Evolutionary conservation across 2,113 vertebrate species (phyloP), one percentile per base, ranked within the genome.

Genomic region (Tylochromis polylepis): DNA sequence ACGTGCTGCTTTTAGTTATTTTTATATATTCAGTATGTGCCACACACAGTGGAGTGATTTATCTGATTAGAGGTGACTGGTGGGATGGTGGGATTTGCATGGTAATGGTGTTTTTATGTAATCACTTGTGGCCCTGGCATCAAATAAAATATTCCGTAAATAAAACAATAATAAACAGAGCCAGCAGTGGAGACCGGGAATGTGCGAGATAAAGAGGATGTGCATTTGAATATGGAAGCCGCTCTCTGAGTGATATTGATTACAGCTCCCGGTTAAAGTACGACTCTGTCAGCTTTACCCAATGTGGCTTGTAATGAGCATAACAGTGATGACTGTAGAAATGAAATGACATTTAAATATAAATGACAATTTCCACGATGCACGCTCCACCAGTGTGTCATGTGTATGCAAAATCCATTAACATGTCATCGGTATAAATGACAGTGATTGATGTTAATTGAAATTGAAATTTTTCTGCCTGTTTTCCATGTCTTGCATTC

Each of bases 381-480:
- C n/a, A 10, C 51, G 1, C 49, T 58, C 38, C 2, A 3, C 36
- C 24, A n/a, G 4, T 49, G 41, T 18, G 56, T 15, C 38, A 36
- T 24, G 53, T 22, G 70, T 56, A 20, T 58, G 36, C 31, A 8
- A 3, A 70, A 84, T 10, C 81, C 60, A 89, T 91, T 81, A 83
- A 43, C 75, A 24, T 22, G 65, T 14, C 67, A 4, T 1, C 9
- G 43, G 8, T 24, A n/a, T 34, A 22, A 83, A 85, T 43, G 87
- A 85, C 81, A 56, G 11, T 91, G 90, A 91, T 67, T 85, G 92
- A 92, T 85, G 55, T 12, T 83, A 83, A 91, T 86, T 85, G 31
- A 78, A 86, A 67, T 5, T 24, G 43, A 62, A 27, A 6, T 65
- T 56, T 85, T 18, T 31, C 22, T 18, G 57, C 53, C 10, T 36